Base-by-base conservation (phyloP, 2,797 vertebrate species). In the Molossus molossus region DNA sequence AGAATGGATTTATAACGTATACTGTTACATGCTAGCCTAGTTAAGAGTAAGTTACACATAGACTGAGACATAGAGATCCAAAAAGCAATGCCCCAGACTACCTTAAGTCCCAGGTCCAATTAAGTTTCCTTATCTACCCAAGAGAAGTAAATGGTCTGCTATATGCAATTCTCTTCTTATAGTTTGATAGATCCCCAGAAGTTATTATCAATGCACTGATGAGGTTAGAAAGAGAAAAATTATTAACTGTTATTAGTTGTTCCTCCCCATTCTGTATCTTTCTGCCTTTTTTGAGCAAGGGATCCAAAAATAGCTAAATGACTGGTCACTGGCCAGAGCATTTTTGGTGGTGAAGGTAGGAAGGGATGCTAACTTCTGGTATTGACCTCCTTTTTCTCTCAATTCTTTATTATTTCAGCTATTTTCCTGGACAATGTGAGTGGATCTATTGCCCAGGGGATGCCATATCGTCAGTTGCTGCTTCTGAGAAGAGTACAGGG, bases 371-470 rank as follows among this genome's bases (percentile, higher is more conserved):
- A 85, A 72, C 17, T 81, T 95, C 14, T 76, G 62, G 11, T 87
- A 0, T 23, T 94, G 9, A 92, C 50, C 29, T 58, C 70, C 45
- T 84, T 75, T 76, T 64, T 1, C 17, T 40, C 77, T 92, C n/a
- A 86, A 88, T 40, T 18, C 70, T 95, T 87, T 86, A 76, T 72
- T 87, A 0, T 90, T 98, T 76, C 85, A 99, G 99, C 50, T 99
- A 99, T 95, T 98, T 99, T 37, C 99, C 99, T 11, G 99, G 99
- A 75, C 99, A 99, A 2, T 99, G 99, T 93, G 99, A 99, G 88
- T 99, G 99, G 99, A 99, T 99, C 75, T 99, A 99, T 98, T 99
- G 99, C 96, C 99, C 99, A 2, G 99, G 99, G 3, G 99, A 99
- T 96, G 99, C 99, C 94, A 99, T 99, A 96, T 99, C 98, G 95